Evolutionary conservation across 1,140 invertebrate genomes (phyloP), one percentile per base, ranked within the genome.

Genomic region (Hyphantria cunea): DNA sequence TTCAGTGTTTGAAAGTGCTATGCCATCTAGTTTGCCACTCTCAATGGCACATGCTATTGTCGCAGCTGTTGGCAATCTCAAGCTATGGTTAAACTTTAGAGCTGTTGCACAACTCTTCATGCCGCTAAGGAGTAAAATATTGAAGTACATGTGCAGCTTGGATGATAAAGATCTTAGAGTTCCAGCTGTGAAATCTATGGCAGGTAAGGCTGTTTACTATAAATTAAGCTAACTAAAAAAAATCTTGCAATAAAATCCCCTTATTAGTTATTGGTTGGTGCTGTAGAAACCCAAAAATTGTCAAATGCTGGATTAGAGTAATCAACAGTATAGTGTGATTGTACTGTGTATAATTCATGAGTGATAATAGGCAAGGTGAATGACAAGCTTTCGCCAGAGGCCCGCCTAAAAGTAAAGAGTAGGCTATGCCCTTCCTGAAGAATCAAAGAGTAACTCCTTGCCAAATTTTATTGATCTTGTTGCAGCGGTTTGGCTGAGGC

Each of bases 31-130:
- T 33, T 91, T 98, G 66, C 96, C 97, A 3, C 93, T 98, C 59
- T 95, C 95, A 25, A 95, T 97, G 79, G 97, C 97, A 14, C 97
- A 98, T 92, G 95, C 96, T 31, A 96, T 98, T 82, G 96, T 98
- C 70, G 95, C 95, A 70, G 94, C 97, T 77, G 95, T 98, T 66
- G 96, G 97, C 62, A 98, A 98, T 93, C 94, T 98, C 41, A 97
- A 98, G 80, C 90, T 98, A n/a, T 98, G 97, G 97, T 93, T 98
- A 70, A 98, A 98, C 91, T 97, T 96, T 75, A 94, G 95, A 72
- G 96, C 96, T 52, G 95, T 98, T 44, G 93, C 97, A 72, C 96
- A 97, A 80, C 93, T 96, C 63, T 96, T 98, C 82, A 94, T 97
- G 79, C 97, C 97, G 37, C 87, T 98, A 41, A 93, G 97, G 50